Base-by-base conservation (phyloP, 1,140 invertebrate species). In the Formica exsecta region DNA sequence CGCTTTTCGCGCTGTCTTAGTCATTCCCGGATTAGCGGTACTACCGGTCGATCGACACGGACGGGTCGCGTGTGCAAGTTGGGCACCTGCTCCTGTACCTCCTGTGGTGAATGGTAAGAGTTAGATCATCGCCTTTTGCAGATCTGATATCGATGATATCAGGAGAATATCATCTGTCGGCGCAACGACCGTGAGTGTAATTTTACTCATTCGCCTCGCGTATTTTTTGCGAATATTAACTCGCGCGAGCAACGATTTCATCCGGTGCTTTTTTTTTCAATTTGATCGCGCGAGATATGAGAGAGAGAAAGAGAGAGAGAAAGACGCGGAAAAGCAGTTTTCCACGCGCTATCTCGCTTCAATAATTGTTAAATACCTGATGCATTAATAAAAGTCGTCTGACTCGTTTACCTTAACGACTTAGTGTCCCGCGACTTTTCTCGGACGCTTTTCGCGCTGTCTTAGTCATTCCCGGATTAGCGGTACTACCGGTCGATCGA, bases 401-500 rank as follows among this genome's bases (percentile, higher is more conserved):
- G 79, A 25, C 74, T 59, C 25, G 44, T 80, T 79, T 79, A 61
- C 77, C 36, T 64, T 62, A 75, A 68, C 66, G 62, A 74, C 70
- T 48, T 61, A 48, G 44, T 48, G 44, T 54, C 51, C 57, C 41
- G 29, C 57, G 59, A 81, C 89, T 91, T 89, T 90, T 88, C 87
- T 85, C 85, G 41, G 22, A 36, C 86, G 73, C 81, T 80, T 77
- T 84, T 88, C 90, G 65, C 86, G 59, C 44, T 85, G 68, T 86
- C 85, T 88, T 75, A 75, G 57, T 91, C 91, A 91, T 48, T 51
- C 79, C 68, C 87, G 86, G 90, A 71, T 76, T 92, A 92, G 89
- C 90, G 91, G 91, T 92, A 91, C 88, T 91, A 89, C 86, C 87
- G 87, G 91, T 92, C 90, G 86, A 86, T 86, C 75, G 85, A 83